phyloP scores from a whole-genome alignment of 2,797 vertebrate species.

The Pseudomugil gertrudae region DNA sequence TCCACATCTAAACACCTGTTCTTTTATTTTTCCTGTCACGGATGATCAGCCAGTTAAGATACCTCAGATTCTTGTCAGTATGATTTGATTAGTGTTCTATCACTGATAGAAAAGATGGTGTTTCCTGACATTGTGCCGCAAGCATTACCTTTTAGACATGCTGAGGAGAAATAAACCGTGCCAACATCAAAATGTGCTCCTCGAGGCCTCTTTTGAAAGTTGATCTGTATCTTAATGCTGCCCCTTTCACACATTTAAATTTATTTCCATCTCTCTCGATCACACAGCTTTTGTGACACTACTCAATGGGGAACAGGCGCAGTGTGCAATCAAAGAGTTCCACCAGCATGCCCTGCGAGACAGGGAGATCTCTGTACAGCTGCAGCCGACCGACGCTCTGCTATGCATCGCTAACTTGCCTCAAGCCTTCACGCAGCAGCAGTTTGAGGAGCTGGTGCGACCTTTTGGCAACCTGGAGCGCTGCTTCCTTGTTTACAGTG shows the following conservation, averaged over 20 bases:
- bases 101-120: slow-evolving; percentile 21
- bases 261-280: not conserved
- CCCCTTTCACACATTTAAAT: not conserved
- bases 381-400: slow-evolving; percentile 92
- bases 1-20: not conserved
- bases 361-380: slow-evolving; percentile 90
- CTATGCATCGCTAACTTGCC: slow-evolving; percentile 94
- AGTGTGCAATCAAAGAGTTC: slow-evolving; percentile 88
- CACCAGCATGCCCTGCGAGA: slow-evolving; percentile 88
- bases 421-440: slow-evolving; percentile 87
- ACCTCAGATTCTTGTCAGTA: slow-evolving; percentile 11
- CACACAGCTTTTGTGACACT: slow-evolving; percentile 88
- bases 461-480: slow-evolving; percentile 94
- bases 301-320: slow-evolving; percentile 91
- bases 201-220: slow-evolving; percentile 17
- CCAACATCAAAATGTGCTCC: slow-evolving; percentile 12
- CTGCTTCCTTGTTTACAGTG: slow-evolving; percentile 92
- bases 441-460: slow-evolving; percentile 92
- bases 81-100: slow-evolving; percentile 17
- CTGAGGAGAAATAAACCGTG: slow-evolving; percentile 1
- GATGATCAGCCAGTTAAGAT: slow-evolving; percentile 11
- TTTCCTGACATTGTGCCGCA: slow-evolving; percentile 34
- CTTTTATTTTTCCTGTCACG: not conserved
- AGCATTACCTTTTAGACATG: slow-evolving; percentile 16
- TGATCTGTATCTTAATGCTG: slow-evolving; percentile 1